Percentiles rank a stretch among this genome's conserved stretches.
Conservation (phyloP, 2,888 invertebrate genomes). For the Xylota segnis region DNA sequence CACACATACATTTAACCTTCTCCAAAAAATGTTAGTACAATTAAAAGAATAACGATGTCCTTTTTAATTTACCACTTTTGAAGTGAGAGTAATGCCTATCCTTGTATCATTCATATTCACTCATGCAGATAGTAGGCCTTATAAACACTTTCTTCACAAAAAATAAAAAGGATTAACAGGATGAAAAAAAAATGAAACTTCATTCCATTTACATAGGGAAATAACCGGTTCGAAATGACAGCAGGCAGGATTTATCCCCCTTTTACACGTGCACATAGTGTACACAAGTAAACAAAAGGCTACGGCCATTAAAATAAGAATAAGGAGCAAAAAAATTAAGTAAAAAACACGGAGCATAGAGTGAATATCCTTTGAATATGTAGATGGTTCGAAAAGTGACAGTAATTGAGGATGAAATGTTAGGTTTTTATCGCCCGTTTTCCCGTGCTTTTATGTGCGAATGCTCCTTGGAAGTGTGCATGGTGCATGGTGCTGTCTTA, state of each 20-base stretch:
- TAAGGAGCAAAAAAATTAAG: conserved; percentile 3
- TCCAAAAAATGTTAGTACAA: conserved; percentile 35
- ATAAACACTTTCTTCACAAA: conserved; percentile 39
- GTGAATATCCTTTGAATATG: conserved; percentile 46
- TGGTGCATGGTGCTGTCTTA: conserved; percentile 20
- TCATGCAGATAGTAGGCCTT: conserved; percentile 61
- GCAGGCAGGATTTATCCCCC: conserved; percentile 39
- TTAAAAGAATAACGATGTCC: conserved; percentile 70
- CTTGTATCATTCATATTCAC: conserved; percentile 54
- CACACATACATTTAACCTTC: conserved; percentile 38
- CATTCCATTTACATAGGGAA: conserved; percentile 60
- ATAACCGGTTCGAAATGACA: conserved; percentile 48
- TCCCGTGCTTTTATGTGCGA: neutral
- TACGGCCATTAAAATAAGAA: conserved; percentile 46
- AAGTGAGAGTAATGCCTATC: conserved; percentile 44
- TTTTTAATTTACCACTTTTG: conserved; percentile 63
- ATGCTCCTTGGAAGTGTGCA: conserved; percentile 8
- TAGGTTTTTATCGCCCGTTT: conserved; percentile 37
- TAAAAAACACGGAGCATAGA: neutral
- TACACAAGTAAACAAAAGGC: conserved; percentile 48
- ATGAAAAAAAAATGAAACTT: conserved; percentile 16
- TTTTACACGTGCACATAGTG: conserved; percentile 46
- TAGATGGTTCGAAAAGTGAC: conserved; percentile 46
- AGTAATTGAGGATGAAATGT: conserved; percentile 70
- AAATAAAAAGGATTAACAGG: conserved; percentile 54